Evolutionary conservation across 2,797 vertebrate genomes (phyloP), one percentile per base, ranked within the genome.

Genomic region (Parambassis ranga): DNA sequence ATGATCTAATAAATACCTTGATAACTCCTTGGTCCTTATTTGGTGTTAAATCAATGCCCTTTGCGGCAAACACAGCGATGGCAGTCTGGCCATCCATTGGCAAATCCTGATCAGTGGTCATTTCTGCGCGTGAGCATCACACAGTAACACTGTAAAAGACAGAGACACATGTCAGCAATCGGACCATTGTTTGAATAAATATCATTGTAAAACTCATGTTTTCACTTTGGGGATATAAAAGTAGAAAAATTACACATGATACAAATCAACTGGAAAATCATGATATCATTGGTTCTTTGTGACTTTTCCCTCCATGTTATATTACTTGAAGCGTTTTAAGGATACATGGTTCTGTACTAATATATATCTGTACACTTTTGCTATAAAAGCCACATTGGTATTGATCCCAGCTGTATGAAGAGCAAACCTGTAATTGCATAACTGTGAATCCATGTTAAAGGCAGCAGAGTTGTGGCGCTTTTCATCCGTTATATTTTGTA

Each of bases 81-180:
- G 92, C 87, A 57, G 89, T 89, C 58, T 92, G 91, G 63, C 90
- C 91, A 51, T 93, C 93, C n/a, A 91, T 89, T 43, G 89, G 91
- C 71, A 91, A 81, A 77, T 94, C 91, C 69, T 93, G 93, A 83
- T 96, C 94, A 76, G 94, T 95, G 82, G 95, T 96, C 96, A 98
- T 98, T 69, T 93, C 73, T 77, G 52, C 23, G 1, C 23, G 28
- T 57, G 51, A 64, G 63, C 73, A 74, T 85, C 49, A 71, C 61
- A 81, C 79, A 42, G 52, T 66, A 46, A 71, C 52, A 39, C 89
- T 90, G 81, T 14, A 66, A 71, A 79, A 35, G 60, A 65, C 2
- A 41, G 7, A 42, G 56, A 79, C 36, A 62, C 10, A 11, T 16
- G 27, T 82, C 50, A 80, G 28, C 18, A 41, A 57, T 51, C 41